phyloP scores from a whole-genome alignment of 1,140 invertebrate genomes.

The Drosophila jambulina region DNA sequence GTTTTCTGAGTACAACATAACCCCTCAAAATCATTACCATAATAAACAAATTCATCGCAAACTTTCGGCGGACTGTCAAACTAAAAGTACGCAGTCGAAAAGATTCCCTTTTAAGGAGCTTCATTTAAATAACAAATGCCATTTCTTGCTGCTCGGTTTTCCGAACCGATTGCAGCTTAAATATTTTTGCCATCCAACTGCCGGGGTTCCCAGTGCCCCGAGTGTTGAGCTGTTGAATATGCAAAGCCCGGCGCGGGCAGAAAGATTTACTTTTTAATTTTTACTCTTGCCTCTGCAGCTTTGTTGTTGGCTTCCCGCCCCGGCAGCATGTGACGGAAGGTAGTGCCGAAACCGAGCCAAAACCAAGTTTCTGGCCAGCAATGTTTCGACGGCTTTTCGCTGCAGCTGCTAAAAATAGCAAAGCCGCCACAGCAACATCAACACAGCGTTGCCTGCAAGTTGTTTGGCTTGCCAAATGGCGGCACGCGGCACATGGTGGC shows the following conservation, averaged over 20 bases:
- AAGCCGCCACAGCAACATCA: slow-evolving; percentile 52
- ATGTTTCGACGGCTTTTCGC: slow-evolving; percentile 61
- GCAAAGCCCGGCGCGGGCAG: slow-evolving; percentile 50
- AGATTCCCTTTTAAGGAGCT: slow-evolving; percentile 29
- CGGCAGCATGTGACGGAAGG: slow-evolving; percentile 63
- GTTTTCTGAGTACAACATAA: background rate
- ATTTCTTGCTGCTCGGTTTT: slow-evolving; percentile 8
- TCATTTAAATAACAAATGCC: slow-evolving; percentile 47
- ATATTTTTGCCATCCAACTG: slow-evolving; percentile 29
- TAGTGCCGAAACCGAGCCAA: slow-evolving; percentile 31
- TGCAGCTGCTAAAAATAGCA: slow-evolving; percentile 75
- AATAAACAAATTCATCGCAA: slow-evolving; percentile 24
- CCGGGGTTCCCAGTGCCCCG: slow-evolving; percentile 10
- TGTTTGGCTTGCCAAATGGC: slow-evolving; percentile 74
- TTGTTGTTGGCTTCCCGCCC: slow-evolving; percentile 23
- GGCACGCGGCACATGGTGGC: slow-evolving; percentile 32
- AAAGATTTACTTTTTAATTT: slow-evolving; percentile 51
- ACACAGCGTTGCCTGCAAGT: slow-evolving; percentile 69
- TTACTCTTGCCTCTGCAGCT: slow-evolving; percentile 1
- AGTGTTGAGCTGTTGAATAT: slow-evolving; percentile 56
- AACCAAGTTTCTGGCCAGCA: slow-evolving; percentile 47
- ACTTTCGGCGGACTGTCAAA: slow-evolving; percentile 19
- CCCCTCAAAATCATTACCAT: slow-evolving; percentile 18
- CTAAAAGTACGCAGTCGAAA: slow-evolving; percentile 18
- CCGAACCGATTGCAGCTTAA: slow-evolving; percentile 29